A percentile compares a stretch with the other conserved stretches of the same genome.
Conservation (phyloP, 2,888 invertebrate genomes). For the Leptothorax acervorum region DNA sequence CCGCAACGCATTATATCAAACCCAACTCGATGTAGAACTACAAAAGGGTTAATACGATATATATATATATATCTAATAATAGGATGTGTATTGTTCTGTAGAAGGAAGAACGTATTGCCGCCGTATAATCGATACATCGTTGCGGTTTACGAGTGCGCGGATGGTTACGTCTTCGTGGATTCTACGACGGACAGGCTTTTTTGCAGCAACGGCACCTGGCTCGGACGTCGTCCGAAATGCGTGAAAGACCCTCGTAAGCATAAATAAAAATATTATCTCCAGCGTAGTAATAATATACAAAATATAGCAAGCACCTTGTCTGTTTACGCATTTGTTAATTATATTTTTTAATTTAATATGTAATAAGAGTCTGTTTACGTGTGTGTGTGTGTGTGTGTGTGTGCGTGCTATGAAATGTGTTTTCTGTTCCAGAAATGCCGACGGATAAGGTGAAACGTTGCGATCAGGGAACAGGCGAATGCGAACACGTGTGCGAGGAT, state of each 20-base stretch:
- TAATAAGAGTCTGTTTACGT: neutral
- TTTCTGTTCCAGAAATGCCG: conserved; percentile 65
- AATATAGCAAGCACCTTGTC: neutral
- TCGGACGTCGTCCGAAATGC: conserved; percentile 87
- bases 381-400: neutral
- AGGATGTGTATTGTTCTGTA: conserved; percentile 59
- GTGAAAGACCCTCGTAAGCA: conserved; percentile 72
- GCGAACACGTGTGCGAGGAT: conserved; percentile 86
- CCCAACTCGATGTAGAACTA: neutral
- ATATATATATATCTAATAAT: neutral
- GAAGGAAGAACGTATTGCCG: conserved; percentile 76
- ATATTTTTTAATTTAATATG: neutral
- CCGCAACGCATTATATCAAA: neutral
- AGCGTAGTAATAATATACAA: neutral
- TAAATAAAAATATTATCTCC: neutral
- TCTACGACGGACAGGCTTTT: conserved; percentile 86
- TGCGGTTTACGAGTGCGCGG: conserved; percentile 87
- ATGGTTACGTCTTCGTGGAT: conserved; percentile 86
- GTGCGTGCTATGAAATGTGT: neutral
- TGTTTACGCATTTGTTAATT: neutral
- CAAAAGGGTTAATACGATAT: neutral
- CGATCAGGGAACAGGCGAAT: conserved; percentile 85
- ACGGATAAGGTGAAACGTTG: conserved; percentile 79
- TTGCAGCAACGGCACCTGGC: conserved; percentile 87
- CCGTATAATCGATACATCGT: conserved; percentile 86